A percentile compares a stretch with the other conserved stretches of the same genome.
Evolutionary conservation across 2,797 vertebrate genomes (phyloP).

Genomic region (Telmatherina bonti): DNA sequence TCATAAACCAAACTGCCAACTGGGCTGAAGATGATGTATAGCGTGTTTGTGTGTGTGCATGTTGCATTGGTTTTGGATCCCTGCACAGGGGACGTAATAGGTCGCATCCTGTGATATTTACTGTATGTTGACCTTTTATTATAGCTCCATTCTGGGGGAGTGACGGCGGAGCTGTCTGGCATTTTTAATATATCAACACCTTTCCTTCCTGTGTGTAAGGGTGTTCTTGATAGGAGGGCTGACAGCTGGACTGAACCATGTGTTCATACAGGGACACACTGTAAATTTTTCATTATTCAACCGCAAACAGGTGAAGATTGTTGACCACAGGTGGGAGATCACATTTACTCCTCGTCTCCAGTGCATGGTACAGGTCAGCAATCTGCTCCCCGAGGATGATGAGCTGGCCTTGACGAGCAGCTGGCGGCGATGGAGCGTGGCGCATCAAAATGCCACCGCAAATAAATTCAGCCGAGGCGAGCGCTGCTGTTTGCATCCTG

Average conservation of each 20-base stretch:
- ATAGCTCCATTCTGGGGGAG: constrained; percentile 13
- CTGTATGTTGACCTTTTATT: constrained; percentile 32
- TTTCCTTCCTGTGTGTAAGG: not conserved
- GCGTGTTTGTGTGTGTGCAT: constrained; percentile 33
- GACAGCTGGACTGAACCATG: not conserved
- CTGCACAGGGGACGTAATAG: constrained; percentile 33
- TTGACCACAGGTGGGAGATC: constrained; percentile 31
- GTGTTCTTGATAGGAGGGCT: constrained; percentile 9
- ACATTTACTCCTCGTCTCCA: constrained; percentile 2
- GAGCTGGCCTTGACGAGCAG: constrained; percentile 33
- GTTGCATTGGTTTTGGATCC: constrained; percentile 33
- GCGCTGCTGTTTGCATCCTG: constrained; percentile 27
- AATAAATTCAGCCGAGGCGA: constrained; percentile 25
- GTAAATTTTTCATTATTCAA: constrained; percentile 13
- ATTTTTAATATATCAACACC: not conserved
- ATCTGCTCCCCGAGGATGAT: constrained; percentile 28
- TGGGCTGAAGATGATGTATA: constrained; percentile 33
- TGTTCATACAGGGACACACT: constrained; percentile 12
- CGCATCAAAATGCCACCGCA: constrained; percentile 43
- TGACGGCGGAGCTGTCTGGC: not conserved
- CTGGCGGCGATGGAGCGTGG: not conserved
- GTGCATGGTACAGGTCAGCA: constrained; percentile 7
- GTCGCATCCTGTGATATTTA: constrained; percentile 61
- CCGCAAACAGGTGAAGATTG: constrained; percentile 15
- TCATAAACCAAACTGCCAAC: constrained; percentile 57